These are phyloP conservation scores for Peromyscus eremicus DNA, from an alignment of 2,797 vertebrate species.

Conservation along the genomic window DNA sequence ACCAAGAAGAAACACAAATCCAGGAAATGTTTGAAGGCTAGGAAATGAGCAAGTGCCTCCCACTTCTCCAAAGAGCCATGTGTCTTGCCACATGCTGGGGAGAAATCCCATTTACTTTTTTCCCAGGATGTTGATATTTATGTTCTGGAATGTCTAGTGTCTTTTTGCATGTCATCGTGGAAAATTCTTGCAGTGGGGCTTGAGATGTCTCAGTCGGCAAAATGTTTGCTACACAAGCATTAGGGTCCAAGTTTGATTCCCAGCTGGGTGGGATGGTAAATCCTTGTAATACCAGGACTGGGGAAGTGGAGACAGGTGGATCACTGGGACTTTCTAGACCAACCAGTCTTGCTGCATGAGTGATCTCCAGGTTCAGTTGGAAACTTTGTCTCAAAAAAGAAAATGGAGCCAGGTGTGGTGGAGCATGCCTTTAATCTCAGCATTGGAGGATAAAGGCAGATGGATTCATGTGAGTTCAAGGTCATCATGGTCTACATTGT, in stretches of 20 bases:
- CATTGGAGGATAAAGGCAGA: neutral
- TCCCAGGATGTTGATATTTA: neutral
- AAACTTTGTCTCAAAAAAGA: neutral
- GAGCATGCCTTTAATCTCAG: neutral
- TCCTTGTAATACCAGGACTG: neutral
- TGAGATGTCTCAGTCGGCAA: neutral
- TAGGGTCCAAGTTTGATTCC: neutral
- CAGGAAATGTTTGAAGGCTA: neutral
- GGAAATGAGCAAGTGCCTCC: neutral
- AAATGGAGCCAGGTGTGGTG: neutral
- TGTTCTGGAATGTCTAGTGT: neutral
- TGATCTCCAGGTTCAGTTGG: neutral
- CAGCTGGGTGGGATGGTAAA: neutral
- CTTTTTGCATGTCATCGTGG: neutral
- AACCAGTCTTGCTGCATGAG: neutral
- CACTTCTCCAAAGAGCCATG: neutral
- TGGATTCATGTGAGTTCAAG: neutral
- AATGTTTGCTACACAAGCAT: neutral
- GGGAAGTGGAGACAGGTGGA: neutral
- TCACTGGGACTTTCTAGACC: neutral
- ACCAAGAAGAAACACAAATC: neutral
- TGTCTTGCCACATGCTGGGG: neutral
- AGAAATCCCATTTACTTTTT: neutral
- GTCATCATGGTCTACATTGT: neutral
- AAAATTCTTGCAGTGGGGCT: neutral